Percentiles rank a stretch among this genome's conserved stretches.
phyloP scores from a whole-genome alignment of 2,888 invertebrate species.

The Phortica okadai region DNA sequence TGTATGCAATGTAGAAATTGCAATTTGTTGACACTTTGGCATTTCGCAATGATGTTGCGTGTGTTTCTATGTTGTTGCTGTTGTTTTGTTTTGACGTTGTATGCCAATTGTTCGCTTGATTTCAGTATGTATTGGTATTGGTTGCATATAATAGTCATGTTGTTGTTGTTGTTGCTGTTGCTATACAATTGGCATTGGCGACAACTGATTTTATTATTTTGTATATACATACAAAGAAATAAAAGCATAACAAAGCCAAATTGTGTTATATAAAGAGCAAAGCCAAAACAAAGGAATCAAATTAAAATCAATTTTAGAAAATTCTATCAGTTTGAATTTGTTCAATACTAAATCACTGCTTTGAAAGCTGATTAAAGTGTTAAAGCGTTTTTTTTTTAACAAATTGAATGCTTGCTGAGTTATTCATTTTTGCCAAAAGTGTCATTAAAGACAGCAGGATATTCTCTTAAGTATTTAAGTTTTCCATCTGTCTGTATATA shows the following conservation, averaged over 20 bases:
- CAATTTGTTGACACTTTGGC: slow-evolving; percentile 30
- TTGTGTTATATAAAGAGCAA: background rate
- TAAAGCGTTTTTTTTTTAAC: no score
- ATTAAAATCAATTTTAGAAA: slow-evolving; percentile 4
- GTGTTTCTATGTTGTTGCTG: background rate
- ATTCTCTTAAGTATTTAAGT: no score
- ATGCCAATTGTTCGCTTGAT: background rate
- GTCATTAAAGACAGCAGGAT: no score
- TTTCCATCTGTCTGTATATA: no score
- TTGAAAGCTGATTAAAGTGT: no score
- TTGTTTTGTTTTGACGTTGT: slow-evolving; percentile 18
- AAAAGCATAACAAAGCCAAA: background rate
- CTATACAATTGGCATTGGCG: background rate
- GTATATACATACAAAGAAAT: slow-evolving; percentile 54
- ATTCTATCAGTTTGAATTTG: background rate
- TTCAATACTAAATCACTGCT: background rate
- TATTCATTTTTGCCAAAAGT: no score
- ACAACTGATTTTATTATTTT: slow-evolving; percentile 8
- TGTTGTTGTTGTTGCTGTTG: background rate
- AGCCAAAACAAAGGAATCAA: slow-evolving; percentile 2
- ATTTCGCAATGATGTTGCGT: slow-evolving; percentile 7
- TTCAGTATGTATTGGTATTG: background rate
- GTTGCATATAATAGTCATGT: background rate
- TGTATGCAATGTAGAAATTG: slow-evolving; percentile 31
- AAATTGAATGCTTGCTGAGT: no score